Base-by-base conservation (phyloP, 2,888 invertebrate species). In the Arenicola marina region DNA sequence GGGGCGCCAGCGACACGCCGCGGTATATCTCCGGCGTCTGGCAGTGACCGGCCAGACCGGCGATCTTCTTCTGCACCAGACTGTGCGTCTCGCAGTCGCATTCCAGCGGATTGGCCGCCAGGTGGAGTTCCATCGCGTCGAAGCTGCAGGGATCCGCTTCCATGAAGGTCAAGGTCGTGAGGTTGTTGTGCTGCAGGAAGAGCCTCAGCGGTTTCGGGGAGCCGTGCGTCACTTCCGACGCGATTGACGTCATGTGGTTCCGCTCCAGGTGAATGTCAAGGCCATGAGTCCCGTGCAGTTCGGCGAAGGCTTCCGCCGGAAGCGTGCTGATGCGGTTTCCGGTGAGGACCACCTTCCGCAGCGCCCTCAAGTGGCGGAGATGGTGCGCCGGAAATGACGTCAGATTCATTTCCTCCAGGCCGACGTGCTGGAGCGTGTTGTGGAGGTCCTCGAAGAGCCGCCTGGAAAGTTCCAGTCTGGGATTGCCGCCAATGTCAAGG, bases 401-500 rank as follows among this genome's bases (percentile, higher is more conserved):
- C n/a, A 48, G 48, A 24, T 48, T 48, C 48, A 48, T 48, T 7
- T 48, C 24, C 26, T 48, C 48, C 7, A 48, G 11, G 18, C 48
- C 48, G 48, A 48, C n/a, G 48, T n/a, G 24, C 7, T 24, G 15
- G 18, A 48, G 48, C 24, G 18, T 11, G 7, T 48, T 24, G 7
- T 48, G 18, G n/a, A 48, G n/a, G 26, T 24, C 48, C 18, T 48
- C 18, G 48, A 48, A 48, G 18, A 48, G 48, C 24, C 48, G 15
- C 18, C 24, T 24, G 48, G 48, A n/a, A 7, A 48, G 7, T 24
- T 24, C 24, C 18, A 48, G 18, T 24, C 26, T 11, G 7, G 48
- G 48, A 24, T 48, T 48, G 48, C 48, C 48, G 48, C 48, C 24
- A 7, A 48, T 21, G 48, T 48, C 48, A 11, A 48, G 26, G 18